Evolutionary conservation across 2,888 invertebrate genomes (phyloP).

Genomic region (Penaeus monodon): DNA sequence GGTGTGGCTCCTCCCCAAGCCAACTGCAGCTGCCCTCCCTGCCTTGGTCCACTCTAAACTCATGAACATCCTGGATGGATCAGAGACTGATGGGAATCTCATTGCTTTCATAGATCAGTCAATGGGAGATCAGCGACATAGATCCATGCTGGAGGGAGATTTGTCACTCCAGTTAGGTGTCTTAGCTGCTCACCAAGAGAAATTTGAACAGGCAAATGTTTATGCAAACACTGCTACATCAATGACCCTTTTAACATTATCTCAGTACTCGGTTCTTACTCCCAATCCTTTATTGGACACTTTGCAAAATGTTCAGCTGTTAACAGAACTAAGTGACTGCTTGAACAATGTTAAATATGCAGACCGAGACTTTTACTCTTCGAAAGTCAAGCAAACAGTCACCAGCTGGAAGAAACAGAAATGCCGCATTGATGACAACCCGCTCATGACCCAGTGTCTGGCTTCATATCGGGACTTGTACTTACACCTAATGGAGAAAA

Average conservation of each 20-base stretch:
- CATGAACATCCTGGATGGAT: constrained; percentile 61
- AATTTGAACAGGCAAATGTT: constrained; percentile 43
- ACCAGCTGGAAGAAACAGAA: constrained; percentile 39
- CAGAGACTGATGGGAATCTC: constrained; percentile 51
- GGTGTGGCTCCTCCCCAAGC: constrained; percentile 57
- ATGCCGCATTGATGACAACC: constrained; percentile 18
- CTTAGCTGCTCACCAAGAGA: constrained; percentile 58
- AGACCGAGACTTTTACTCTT: constrained; percentile 11
- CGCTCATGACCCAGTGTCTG: constrained; percentile 48
- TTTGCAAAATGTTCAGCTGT: constrained; percentile 45
- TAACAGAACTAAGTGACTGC: constrained; percentile 57
- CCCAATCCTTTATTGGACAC: constrained; percentile 51
- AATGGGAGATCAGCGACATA: constrained; percentile 31
- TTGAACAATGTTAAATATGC: constrained; percentile 34
- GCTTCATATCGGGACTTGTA: constrained; percentile 58
- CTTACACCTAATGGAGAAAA: constrained; percentile 48
- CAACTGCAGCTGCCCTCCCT: constrained; percentile 40
- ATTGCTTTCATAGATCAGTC: constrained; percentile 41
- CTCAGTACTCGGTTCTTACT: constrained; percentile 57
- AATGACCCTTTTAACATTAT: constrained; percentile 40
- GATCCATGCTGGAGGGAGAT: constrained; percentile 49
- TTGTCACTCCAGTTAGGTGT: constrained; percentile 53
- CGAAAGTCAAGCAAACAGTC: constrained; percentile 33
- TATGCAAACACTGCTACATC: constrained; percentile 36
- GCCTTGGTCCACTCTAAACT: constrained; percentile 58